These are phyloP conservation scores for Pogonognathellus flavescens DNA, from an alignment of 1,140 invertebrate species.

Conservation along the genomic window DNA sequence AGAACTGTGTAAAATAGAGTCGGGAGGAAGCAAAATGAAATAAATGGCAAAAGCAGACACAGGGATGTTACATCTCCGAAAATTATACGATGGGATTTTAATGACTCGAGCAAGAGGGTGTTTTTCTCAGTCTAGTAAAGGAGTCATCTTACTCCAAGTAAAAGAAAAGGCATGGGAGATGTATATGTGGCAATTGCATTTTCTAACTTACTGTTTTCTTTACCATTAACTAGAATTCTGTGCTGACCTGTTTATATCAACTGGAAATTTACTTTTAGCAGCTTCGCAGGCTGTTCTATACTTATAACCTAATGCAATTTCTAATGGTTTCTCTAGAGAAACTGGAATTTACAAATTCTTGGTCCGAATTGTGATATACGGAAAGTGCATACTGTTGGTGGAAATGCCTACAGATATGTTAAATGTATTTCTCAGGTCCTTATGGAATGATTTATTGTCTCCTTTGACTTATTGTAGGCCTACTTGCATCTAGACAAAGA, in stretches of 20 bases:
- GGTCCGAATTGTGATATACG: background rate
- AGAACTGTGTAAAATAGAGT: background rate
- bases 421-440: constrained; percentile 14
- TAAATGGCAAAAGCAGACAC: constrained; percentile 30
- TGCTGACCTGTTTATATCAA: background rate
- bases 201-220: background rate
- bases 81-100: constrained; percentile 16
- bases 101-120: background rate
- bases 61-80: background rate
- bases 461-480: background rate
- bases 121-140: background rate
- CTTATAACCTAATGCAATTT: background rate
- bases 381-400: background rate
- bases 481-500: no score
- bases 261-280: background rate
- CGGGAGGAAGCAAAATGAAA: background rate
- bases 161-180: background rate
- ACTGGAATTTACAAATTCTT: no score
- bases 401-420: background rate
- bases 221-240: background rate
- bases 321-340: no score
- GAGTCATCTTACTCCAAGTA: background rate
- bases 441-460: constrained; percentile 28
- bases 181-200: background rate
- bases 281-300: background rate